Base-by-base conservation (phyloP, 2,113 vertebrate genomes). In the Dicrurus megarhynchus region DNA sequence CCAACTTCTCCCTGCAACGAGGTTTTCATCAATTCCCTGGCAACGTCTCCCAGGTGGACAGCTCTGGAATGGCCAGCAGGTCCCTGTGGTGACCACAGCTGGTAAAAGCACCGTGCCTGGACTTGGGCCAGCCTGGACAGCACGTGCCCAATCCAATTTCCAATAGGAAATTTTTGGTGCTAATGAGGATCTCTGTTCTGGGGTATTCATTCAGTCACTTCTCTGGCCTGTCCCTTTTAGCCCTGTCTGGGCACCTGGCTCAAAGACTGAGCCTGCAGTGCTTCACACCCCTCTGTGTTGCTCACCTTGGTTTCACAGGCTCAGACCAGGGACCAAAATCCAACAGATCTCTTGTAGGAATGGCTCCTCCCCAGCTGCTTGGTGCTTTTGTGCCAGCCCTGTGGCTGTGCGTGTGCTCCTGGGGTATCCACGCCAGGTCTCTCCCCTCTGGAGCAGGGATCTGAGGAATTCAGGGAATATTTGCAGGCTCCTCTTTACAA, bases 141-240 rank as follows among this genome's bases (percentile, higher is more conserved):
- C 21, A 4, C 2, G 3, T 64, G 47, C 9, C 13, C 6, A 46
- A 4, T 18, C 28, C 33, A 16, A 1, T n/a, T n/a, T n/a, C n/a
- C n/a, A n/a, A n/a, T n/a, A n/a, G 14, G 39, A 39, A 22, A 9
- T 21, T 80, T 74, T 60, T 64, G 53, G 28, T 78, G 55, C 35
- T 59, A 19, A 18, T 13, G 30, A 33, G 19, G 53, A 55, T 63
- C 17, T 73, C 12, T 50, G 8, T 3, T 17, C 20, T 35, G 20
- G 47, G 13, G 8, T 11, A 18, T 57, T 67, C 76, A 18, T 57
- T 67, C 76, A 39, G 20, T 53, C 7, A 10, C 6, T 68, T 5
- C 16, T 44, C 28, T 53, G 59, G 9, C 41, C 16, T 59, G 27
- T 69, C 6, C 46, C 41, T 42, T 33, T 22, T 35, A 59, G 1